Evolutionary conservation across 2,888 invertebrate species (phyloP).

Genomic region (Lysandra coridon): DNA sequence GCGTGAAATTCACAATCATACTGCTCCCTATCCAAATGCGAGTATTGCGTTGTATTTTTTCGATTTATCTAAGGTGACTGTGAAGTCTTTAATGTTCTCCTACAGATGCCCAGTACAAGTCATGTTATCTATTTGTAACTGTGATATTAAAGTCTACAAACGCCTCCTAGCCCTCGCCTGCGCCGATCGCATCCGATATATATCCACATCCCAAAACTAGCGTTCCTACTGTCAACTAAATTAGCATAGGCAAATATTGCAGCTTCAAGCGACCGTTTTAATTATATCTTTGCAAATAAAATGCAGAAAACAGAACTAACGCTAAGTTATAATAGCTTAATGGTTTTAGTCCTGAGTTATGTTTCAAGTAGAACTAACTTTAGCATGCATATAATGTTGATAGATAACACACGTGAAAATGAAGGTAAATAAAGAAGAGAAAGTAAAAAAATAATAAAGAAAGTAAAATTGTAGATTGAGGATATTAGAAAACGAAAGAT

Average conservation of each 20-base stretch:
- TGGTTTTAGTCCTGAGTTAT: not conserved
- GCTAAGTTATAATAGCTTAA: not conserved
- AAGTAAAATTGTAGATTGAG: not conserved
- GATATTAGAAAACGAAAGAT: not conserved
- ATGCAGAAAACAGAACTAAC: not conserved
- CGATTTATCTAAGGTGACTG: constrained; percentile 3
- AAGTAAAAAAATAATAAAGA: not conserved
- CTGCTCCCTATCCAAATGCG: constrained; percentile 15
- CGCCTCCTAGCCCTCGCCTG: not conserved
- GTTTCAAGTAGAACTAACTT: not conserved
- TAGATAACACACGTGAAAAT: not conserved
- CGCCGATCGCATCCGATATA: not conserved
- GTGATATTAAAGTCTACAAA: not conserved
- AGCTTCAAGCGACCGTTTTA: not conserved
- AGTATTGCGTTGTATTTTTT: constrained; percentile 9
- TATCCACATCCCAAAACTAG: not conserved
- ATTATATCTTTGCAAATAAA: not conserved
- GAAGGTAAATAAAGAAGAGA: not conserved
- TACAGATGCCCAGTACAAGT: not conserved
- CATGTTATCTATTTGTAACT: constrained; percentile 1
- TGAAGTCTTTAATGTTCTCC: not conserved
- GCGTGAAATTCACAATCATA: constrained; percentile 9
- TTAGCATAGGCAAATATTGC: constrained; percentile 12
- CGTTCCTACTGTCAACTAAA: constrained; percentile 13
- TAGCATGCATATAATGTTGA: not conserved